Conservation (phyloP, 2,888 invertebrate species). For the Octonoba sinensis region DNA sequence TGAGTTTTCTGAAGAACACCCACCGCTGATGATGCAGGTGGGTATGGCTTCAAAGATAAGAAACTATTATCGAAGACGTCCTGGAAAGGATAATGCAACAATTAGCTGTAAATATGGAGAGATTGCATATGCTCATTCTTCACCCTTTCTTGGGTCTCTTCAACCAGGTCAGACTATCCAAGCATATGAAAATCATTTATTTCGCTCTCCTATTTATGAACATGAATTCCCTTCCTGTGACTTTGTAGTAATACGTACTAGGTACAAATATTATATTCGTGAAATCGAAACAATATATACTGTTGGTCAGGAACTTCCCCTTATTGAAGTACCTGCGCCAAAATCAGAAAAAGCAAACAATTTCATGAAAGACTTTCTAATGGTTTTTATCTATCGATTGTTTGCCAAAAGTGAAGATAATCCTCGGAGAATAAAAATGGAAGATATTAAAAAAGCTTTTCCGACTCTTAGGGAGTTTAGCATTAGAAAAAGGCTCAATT, state of each 20-base stretch:
- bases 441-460: conserved; percentile 97
- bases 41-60: conserved; percentile 99
- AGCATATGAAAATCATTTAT: conserved; percentile 96
- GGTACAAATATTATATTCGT: conserved; percentile 85
- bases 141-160: conserved; percentile 95
- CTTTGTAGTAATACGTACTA: conserved; percentile 92
- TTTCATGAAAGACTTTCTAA: conserved; percentile 96
- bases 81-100: conserved; percentile 89
- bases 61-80: conserved; percentile 95
- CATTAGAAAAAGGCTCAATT: conserved; percentile 93
- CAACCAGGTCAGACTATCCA: conserved; percentile 95
- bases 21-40: conserved; percentile 94
- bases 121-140: conserved; percentile 96
- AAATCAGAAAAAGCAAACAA: conserved; percentile 98
- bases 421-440: conserved; percentile 96
- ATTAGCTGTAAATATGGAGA: conserved; percentile 85
- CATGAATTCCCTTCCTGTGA: conserved; percentile 84
- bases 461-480: conserved; percentile 98
- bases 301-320: conserved; percentile 95
- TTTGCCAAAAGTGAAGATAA: conserved; percentile 96
- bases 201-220: conserved; percentile 93
- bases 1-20: conserved; percentile 98
- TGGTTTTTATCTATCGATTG: conserved; percentile 96
- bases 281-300: conserved; percentile 90
- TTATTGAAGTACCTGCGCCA: conserved; percentile 98